Evolutionary conservation across 64 coral and sea anemone genomes (phyloP).

Genomic region (Stichodactyla mertensii): DNA sequence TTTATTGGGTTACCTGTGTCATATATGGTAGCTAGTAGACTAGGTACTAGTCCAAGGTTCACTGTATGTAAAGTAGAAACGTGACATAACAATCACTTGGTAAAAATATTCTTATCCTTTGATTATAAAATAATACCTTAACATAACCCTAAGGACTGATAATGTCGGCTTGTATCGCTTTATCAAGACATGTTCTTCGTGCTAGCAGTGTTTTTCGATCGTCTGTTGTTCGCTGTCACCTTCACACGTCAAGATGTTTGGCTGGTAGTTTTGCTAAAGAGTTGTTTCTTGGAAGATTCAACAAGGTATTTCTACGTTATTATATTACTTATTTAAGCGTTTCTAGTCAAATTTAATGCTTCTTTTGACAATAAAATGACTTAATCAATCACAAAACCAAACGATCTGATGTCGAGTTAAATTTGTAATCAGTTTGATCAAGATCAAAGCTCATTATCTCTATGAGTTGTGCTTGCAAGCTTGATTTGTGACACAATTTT

Average conservation of each 20-base stretch:
- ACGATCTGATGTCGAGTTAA: too few species aligned
- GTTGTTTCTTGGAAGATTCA: slow-evolving; percentile 47
- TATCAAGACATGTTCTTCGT: slow-evolving; percentile 10
- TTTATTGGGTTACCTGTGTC: background rate
- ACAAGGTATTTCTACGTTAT: slow-evolving; percentile 23
- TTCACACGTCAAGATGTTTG: slow-evolving; percentile 35
- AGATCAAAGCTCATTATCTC: too few species aligned
- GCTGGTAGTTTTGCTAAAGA: slow-evolving; percentile 54
- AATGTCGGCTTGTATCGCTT: background rate
- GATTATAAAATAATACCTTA: background rate
- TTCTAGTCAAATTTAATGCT: too few species aligned
- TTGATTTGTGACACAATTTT: too few species aligned
- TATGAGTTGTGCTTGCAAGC: too few species aligned
- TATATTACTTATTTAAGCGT: background rate
- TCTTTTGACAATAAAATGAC: too few species aligned
- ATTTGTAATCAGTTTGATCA: too few species aligned
- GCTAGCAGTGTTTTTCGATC: background rate
- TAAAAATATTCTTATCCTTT: too few species aligned
- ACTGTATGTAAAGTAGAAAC: background rate
- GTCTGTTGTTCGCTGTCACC: background rate
- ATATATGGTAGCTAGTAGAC: background rate
- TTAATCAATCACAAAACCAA: too few species aligned
- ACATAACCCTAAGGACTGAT: background rate
- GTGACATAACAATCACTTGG: background rate
- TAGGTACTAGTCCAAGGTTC: background rate